A percentile compares a stretch with the other conserved stretches of the same genome.
phyloP scores from a whole-genome alignment of 1,140 invertebrate genomes.

The Zaprionus tsacasi region DNA sequence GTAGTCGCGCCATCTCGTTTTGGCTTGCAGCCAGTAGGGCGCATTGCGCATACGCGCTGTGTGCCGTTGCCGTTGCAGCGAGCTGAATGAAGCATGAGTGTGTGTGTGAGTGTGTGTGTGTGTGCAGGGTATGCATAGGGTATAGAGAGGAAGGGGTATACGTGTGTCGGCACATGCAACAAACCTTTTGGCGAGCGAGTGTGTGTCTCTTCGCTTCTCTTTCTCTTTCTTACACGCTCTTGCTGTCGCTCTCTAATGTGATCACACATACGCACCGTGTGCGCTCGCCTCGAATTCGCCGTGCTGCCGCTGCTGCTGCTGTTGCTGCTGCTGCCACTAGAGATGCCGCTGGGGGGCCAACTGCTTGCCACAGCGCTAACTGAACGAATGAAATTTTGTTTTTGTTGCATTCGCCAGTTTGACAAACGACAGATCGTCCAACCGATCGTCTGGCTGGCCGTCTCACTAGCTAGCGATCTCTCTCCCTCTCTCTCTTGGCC shows the following conservation, averaged over 20 bases:
- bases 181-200: background rate
- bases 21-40: conserved; percentile 25
- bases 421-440: conserved; percentile 14
- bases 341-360: conserved; percentile 70
- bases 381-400: conserved; percentile 59
- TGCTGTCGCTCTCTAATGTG: conserved; percentile 26
- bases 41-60: background rate
- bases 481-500: background rate
- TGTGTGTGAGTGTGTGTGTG: background rate
- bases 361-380: conserved; percentile 66
- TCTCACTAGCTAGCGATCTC: background rate
- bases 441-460: conserved; percentile 6
- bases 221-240: conserved; percentile 22
- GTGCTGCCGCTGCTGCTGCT: conserved; percentile 2
- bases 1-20: background rate
- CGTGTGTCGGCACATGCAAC: background rate
- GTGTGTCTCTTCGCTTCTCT: background rate
- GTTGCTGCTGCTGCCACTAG: conserved; percentile 14
- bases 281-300: conserved; percentile 19
- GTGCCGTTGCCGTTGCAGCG: background rate
- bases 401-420: conserved; percentile 44
- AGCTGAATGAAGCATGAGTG: background rate
- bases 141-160: background rate
- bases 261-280: conserved; percentile 49
- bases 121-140: background rate